Base-by-base conservation (phyloP, 1,140 invertebrate genomes). In the Hesperophylax magnus region DNA sequence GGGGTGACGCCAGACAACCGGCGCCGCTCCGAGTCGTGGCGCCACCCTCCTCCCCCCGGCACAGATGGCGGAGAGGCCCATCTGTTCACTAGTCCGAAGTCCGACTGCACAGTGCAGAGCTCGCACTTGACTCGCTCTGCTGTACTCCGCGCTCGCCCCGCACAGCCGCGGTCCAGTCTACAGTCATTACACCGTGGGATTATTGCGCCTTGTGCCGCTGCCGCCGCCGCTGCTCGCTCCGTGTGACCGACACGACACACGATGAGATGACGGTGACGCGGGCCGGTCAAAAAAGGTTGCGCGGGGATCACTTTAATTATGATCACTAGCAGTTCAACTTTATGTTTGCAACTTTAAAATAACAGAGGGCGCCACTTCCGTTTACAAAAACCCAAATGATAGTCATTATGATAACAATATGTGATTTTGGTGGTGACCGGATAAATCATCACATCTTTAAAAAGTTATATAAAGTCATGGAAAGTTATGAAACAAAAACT, bases 11-110 rank as follows among this genome's bases (percentile, higher is more conserved):
- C 77, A 69, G 78, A 58, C 47, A 34, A 63, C 14, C 58, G 71
- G 81, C 81, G 81, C 81, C 71, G 71, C 67, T 34, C 54, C 58
- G 69, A 31, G 61, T 72, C 61, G 81, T 77, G 81, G 77, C 78
- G 47, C 52, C 69, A 34, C 72, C 71, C 72, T 24, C 24, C 18
- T 17, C 69, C 56, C 53, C 74, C 74, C 47, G 11, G 34, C 18
- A 15, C 74, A 77, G 76, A 77, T 77, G 76, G 74, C 76, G 20
- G 72, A 56, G 56, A n/a, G 56, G 71, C 31, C 53, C 72, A 76
- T 76, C 72, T 76, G 72, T 76, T 47, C 39, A 47, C 34, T 34
- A 8, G 34, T 34, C 34, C 27, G n/a, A n/a, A n/a, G 31, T 31
- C 31, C 2, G 31, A 31, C 31, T 31, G 2, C 31, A 31, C 3